Conservation (phyloP, 2,797 vertebrate species). For the Cheirogaleus major region DNA sequence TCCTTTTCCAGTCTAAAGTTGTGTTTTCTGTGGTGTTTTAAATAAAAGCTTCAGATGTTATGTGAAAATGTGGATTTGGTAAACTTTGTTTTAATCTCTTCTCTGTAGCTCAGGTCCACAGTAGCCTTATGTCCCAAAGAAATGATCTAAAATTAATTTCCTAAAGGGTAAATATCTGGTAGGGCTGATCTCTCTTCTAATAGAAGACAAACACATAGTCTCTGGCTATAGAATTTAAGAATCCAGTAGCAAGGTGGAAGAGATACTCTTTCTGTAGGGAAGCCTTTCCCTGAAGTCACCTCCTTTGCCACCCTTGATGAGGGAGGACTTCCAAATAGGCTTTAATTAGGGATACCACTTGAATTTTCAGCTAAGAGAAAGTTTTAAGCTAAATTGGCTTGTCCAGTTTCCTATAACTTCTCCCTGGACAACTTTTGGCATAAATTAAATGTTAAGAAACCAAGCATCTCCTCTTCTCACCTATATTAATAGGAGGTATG, state of each 20-base stretch:
- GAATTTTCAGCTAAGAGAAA: not conserved
- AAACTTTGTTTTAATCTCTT: not conserved
- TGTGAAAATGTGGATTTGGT: not conserved
- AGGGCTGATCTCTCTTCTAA: not conserved
- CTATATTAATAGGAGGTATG: not conserved
- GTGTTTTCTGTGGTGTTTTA: not conserved
- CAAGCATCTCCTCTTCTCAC: not conserved
- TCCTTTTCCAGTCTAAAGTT: not conserved
- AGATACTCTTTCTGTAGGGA: not conserved
- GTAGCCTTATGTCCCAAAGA: not conserved
- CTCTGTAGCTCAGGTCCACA: not conserved
- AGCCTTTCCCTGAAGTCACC: not conserved
- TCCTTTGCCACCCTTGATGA: not conserved
- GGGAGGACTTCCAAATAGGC: not conserved
- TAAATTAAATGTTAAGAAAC: constrained; percentile 38
- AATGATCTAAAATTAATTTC: not conserved
- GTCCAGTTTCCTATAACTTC: not conserved
- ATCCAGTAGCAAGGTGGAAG: not conserved
- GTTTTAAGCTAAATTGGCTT: constrained; percentile 29
- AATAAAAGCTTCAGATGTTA: not conserved
- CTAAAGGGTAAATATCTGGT: not conserved
- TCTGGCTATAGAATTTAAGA: not conserved
- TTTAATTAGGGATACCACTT: constrained; percentile 26
- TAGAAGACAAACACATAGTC: not conserved
- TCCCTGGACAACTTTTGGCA: not conserved